Evolutionary conservation across 2,888 invertebrate genomes (phyloP), one percentile per base, ranked within the genome.

Genomic region (Automeris io): DNA sequence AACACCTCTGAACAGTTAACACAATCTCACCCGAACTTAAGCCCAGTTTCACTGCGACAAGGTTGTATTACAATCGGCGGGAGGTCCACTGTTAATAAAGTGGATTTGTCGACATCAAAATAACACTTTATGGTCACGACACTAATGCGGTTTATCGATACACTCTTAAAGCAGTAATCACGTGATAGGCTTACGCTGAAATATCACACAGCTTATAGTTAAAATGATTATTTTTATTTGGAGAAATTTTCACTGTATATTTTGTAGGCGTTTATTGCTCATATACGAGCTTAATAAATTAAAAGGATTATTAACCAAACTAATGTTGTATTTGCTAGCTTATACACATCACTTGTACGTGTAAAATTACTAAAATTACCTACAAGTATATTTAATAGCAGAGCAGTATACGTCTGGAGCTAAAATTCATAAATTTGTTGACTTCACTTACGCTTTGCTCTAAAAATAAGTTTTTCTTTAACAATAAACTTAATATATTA

Each of bases 41-140:
- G 50, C 50, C 40, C 40, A 47, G 43, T 56, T 48, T 61, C 51
- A 72, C 51, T 61, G 47, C 48, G 79, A 81, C 72, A 82, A 59
- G 69, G 82, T 79, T 69, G 69, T 54, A 69, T 56, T 49, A 54
- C 43, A 53, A 59, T 43, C 79, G 71, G 73, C 77, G 77, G 83
- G 82, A 69, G 81, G 77, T 79, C 81, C 61, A 52, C 52, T 59
- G 67, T 66, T 80, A 81, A 78, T 82, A 80, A 80, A 81, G 79
- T 77, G 79, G 80, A 78, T 80, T 80, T 80, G 83, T 81, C 80
- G 82, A 82, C 79, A 83, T 81, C 72, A 79, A 77, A 79, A 81
- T 77, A 78, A 72, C 78, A 77, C 70, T 82, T 82, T 80, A 81
- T 68, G 72, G 66, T 58, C 61, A 46, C 71, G 64, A 59, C 74